Base-by-base conservation (phyloP, 2,113 vertebrate genomes). In the Pardalotus punctatus region DNA sequence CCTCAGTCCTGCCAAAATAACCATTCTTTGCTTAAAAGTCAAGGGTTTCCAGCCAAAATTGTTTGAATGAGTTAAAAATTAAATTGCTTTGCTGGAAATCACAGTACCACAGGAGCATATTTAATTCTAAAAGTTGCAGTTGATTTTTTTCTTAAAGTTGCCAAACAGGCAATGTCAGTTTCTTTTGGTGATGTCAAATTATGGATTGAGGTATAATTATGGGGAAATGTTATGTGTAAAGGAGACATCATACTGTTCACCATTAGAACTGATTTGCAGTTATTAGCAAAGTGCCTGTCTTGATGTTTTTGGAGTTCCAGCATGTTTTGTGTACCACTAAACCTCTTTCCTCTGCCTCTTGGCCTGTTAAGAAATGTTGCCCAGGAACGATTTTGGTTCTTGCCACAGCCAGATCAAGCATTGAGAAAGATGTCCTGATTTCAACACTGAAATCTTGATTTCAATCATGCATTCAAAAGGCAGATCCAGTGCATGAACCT, bases 251-350 rank as follows among this genome's bases (percentile, higher is more conserved):
- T 17, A 31, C 7, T 12, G 23, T 38, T 62, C 33, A 45, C 54
- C 14, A 6, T 48, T 16, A 35, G 33, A 11, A 35, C 36, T n/a
- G 36, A 14, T 48, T 36, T 66, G 25, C 7, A 27, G 38, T 22
- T 38, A 45, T 15, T n/a, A 50, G 12, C 51, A 22, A 47, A 72
- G 48, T 21, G 45, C 4, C 3, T 64, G 8, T 12, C n/a, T 16
- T 31, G 10, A 12, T 35, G n/a, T 19, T 88, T 62, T 31, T 45
- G 6, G 71, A 73, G 47, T 6, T 61, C 25, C 54, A 19, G 25
- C 0, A 0, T 43, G 19, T 48, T 81, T 11, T 25, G 9, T 45
- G n/a, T 25, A 25, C 20, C 1, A 2, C 18, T 24, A 19, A 62
- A n/a, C 28, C 36, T 65, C 73, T 21, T 20, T 57, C 27, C 35